phyloP scores from a whole-genome alignment of 1,140 invertebrate species.

The Tribolium madens region DNA sequence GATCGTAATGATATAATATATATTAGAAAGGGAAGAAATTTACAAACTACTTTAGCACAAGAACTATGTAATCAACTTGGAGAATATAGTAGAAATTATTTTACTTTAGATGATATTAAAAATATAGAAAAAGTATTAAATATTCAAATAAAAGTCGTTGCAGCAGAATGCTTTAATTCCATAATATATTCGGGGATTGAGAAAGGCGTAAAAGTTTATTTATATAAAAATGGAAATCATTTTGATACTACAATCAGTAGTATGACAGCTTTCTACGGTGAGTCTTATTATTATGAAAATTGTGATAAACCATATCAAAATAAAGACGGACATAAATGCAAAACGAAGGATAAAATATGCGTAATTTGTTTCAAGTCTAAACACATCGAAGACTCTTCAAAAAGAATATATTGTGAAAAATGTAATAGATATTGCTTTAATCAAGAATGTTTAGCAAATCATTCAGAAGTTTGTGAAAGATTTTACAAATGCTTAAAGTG shows the following conservation, averaged over 20 bases:
- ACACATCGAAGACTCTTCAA: neutral
- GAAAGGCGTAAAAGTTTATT: slow-evolving; percentile 5
- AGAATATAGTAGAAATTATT: neutral
- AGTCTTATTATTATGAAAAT: slow-evolving; percentile 11
- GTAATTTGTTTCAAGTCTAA: neutral
- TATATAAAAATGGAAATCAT: slow-evolving; percentile 26
- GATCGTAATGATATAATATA: too few relatives aligned
- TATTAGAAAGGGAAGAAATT: neutral
- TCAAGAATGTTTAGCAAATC: slow-evolving; percentile 1
- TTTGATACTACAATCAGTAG: slow-evolving; percentile 27
- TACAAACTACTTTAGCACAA: slow-evolving; percentile 1
- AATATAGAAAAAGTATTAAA: slow-evolving; percentile 33
- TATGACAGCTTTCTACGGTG: slow-evolving; percentile 14
- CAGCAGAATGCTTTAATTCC: slow-evolving; percentile 8
- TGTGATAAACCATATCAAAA: slow-evolving; percentile 13
- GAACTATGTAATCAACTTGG: neutral
- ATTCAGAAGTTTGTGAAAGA: slow-evolving; percentile 28
- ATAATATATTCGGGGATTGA: slow-evolving; percentile 1
- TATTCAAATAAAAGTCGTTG: slow-evolving; percentile 26
- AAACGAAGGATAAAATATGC: neutral
- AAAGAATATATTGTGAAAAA: slow-evolving; percentile 12
- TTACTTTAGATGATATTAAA: neutral
- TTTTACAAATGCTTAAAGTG: slow-evolving; percentile 24
- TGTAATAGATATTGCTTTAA: neutral
- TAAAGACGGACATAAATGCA: slow-evolving; percentile 3